These are phyloP conservation scores for Dolichotis patagonum DNA, from an alignment of 2,113 vertebrate genomes.

Conservation along the genomic window DNA sequence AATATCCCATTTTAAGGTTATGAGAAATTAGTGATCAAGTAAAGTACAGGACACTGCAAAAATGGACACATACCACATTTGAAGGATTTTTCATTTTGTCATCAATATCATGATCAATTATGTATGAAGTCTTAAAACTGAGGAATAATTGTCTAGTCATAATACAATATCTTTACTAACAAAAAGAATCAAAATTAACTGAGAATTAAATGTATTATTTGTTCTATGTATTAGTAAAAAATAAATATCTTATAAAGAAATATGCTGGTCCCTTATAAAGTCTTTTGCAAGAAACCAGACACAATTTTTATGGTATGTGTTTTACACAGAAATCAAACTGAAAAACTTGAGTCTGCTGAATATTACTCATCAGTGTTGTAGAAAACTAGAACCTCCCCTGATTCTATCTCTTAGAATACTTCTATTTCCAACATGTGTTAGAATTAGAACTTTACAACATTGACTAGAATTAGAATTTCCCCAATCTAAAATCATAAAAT, in stretches of 20 bases:
- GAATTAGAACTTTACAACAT: background rate
- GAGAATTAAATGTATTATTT: constrained; percentile 26
- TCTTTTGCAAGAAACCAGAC: background rate
- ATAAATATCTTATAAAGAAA: background rate
- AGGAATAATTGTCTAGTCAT: background rate
- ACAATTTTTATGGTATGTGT: background rate
- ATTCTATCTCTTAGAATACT: background rate
- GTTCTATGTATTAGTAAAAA: background rate
- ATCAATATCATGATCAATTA: background rate
- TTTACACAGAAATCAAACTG: background rate
- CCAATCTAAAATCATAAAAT: background rate
- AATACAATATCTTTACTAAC: background rate
- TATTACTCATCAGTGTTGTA: background rate
- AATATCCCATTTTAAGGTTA: background rate
- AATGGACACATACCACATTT: background rate
- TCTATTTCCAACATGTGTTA: background rate
- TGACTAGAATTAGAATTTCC: background rate
- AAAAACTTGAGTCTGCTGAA: background rate
- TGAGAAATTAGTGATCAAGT: background rate
- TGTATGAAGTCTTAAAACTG: background rate
- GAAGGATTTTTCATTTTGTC: constrained; percentile 12
- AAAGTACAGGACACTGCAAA: background rate
- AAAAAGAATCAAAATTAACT: constrained; percentile 32
- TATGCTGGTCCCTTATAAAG: background rate
- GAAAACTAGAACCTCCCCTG: background rate